Evolutionary conservation across 1,140 invertebrate genomes (phyloP).

Genomic region (Hypsibius dujardini): DNA sequence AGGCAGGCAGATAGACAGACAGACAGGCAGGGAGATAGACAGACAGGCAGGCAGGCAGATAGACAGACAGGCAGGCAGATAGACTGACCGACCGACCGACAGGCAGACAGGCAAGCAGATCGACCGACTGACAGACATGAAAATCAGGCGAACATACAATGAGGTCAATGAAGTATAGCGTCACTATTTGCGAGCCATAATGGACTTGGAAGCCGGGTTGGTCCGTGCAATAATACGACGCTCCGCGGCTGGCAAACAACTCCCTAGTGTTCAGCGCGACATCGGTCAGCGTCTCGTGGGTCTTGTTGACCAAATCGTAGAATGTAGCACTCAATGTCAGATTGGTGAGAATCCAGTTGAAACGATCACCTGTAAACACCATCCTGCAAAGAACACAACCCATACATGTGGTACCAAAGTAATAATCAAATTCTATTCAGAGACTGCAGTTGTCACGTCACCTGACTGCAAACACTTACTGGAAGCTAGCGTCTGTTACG

Average conservation of each 20-base stretch:
- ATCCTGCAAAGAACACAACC: slow-evolving; percentile 11
- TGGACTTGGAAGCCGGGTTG: neutral
- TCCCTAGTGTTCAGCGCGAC: neutral
- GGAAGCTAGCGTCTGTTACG: neutral
- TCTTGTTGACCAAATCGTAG: neutral
- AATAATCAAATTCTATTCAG: no score
- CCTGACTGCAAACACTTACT: no score
- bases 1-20: no score
- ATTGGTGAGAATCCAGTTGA: neutral
- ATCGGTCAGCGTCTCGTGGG: no score
- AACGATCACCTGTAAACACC: neutral
- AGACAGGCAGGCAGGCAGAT: no score
- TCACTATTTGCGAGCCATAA: neutral
- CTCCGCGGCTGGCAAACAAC: neutral
- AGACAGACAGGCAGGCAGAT: no score
- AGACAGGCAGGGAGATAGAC: no score
- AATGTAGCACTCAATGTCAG: neutral
- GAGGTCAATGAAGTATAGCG: neutral
- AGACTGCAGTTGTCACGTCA: no score
- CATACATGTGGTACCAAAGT: neutral
- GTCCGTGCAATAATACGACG: neutral
- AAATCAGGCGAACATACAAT: neutral
- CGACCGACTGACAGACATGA: no score
- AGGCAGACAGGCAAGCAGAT: no score
- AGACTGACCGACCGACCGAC: no score